Evolutionary conservation across 2,113 vertebrate species (phyloP).

Genomic region (Dromaius novaehollandiae): DNA sequence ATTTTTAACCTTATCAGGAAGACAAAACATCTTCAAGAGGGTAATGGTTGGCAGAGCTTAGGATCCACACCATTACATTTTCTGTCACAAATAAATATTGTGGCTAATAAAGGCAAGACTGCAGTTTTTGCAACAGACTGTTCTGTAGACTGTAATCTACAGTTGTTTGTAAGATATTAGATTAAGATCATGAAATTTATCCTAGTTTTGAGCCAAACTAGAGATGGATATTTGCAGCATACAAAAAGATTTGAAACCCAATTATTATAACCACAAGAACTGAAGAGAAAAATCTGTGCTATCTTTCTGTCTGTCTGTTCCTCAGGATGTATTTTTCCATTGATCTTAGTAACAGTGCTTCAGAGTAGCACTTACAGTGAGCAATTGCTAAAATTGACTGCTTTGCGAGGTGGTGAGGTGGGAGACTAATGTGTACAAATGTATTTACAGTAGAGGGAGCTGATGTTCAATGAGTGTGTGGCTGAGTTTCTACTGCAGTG

Average conservation of each 20-base stretch:
- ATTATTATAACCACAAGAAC: conserved; percentile 45
- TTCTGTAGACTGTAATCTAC: conserved; percentile 31
- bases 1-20: conserved; percentile 53
- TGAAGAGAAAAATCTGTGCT: conserved; percentile 29
- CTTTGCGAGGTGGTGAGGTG: background rate
- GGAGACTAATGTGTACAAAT: background rate
- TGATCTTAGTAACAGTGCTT: conserved; percentile 55
- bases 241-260: conserved; percentile 23
- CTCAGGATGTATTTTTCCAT: conserved; percentile 32
- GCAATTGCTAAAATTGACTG: background rate
- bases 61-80: background rate
- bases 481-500: background rate
- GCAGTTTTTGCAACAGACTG: conserved; percentile 41
- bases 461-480: background rate
- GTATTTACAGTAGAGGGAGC: conserved; percentile 54
- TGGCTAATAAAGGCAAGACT: conserved; percentile 9
- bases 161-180: conserved; percentile 56
- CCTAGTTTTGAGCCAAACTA: conserved; percentile 30
- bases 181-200: conserved; percentile 46
- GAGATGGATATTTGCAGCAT: conserved; percentile 50
- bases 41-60: conserved; percentile 6
- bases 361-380: background rate
- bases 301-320: background rate
- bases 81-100: conserved; percentile 22
- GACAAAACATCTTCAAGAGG: conserved; percentile 5